phyloP scores from a whole-genome alignment of 1,140 invertebrate genomes.

The Paraescarpia echinospica region DNA sequence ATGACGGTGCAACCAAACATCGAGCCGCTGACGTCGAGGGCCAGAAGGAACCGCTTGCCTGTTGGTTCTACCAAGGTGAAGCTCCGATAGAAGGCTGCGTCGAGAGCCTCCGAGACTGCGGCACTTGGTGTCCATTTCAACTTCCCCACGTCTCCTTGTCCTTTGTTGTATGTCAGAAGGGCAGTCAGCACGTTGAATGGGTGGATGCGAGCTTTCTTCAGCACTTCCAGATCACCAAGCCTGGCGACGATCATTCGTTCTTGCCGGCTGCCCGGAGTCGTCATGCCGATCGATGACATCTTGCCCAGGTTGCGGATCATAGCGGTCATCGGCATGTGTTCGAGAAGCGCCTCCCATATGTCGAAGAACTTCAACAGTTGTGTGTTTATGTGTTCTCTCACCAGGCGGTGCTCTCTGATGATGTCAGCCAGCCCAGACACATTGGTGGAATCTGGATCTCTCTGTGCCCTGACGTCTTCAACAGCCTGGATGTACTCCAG shows the following conservation, averaged over 20 bases:
- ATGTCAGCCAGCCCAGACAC: slow-evolving; percentile 49
- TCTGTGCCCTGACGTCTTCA: slow-evolving; percentile 65
- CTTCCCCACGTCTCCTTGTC: slow-evolving; percentile 57
- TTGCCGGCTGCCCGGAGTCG: not conserved
- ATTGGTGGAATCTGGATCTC: slow-evolving; percentile 60
- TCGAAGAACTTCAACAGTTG: slow-evolving; percentile 61
- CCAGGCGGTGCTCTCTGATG: slow-evolving; percentile 60
- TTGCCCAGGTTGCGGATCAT: slow-evolving; percentile 67
- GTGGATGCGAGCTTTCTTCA: slow-evolving; percentile 57
- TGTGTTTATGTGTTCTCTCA: slow-evolving; percentile 69
- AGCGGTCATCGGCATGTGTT: slow-evolving; percentile 63
- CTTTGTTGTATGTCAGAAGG: slow-evolving; percentile 62
- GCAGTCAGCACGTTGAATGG: slow-evolving; percentile 66
- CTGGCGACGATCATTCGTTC: not conserved
- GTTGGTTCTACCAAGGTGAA: slow-evolving; percentile 57
- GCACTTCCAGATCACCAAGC: not conserved
- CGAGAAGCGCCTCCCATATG: slow-evolving; percentile 68
- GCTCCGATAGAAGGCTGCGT: slow-evolving; percentile 45
- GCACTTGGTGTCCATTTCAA: slow-evolving; percentile 47
- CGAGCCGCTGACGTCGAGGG: slow-evolving; percentile 64
- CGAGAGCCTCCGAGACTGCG: slow-evolving; percentile 47
- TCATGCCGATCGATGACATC: slow-evolving; percentile 60
- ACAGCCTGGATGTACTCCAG: slow-evolving; percentile 64
- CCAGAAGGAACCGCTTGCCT: slow-evolving; percentile 63
- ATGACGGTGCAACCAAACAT: slow-evolving; percentile 56